Evolutionary conservation across 2,888 invertebrate species (phyloP).

Genomic region (Diploptera punctata): DNA sequence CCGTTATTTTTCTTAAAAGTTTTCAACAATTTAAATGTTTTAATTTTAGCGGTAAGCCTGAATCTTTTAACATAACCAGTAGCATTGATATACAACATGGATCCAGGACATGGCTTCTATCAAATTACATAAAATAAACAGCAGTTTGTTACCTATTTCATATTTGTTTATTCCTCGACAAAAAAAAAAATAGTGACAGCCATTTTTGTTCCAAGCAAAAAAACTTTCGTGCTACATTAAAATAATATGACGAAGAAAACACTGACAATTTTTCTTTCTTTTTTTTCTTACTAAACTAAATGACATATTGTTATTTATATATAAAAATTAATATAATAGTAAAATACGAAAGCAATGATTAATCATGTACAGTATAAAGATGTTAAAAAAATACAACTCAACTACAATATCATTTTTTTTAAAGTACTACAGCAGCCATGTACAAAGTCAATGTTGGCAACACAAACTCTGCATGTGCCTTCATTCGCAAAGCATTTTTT

Average conservation of each 20-base stretch:
- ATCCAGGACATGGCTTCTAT: too few species aligned
- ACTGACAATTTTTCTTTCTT: neutral
- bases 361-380: conserved; percentile 31
- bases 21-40: too few species aligned
- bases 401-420: conserved; percentile 23
- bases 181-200: too few species aligned
- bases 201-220: neutral
- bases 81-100: too few species aligned
- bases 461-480: neutral
- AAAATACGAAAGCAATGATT: conserved; percentile 17
- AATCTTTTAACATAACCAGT: too few species aligned
- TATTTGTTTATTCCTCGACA: too few species aligned
- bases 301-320: conserved; percentile 6
- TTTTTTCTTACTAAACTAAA: conserved; percentile 26
- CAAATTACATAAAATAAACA: too few species aligned
- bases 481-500: neutral
- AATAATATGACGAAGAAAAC: conserved; percentile 16
- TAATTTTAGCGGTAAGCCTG: too few species aligned
- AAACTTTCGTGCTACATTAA: conserved; percentile 9
- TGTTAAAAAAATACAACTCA: conserved; percentile 30
- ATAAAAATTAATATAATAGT: conserved; percentile 22
- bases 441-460: conserved; percentile 6
- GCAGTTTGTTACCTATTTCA: too few species aligned
- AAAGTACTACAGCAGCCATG: conserved; percentile 1
- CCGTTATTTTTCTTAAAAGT: too few species aligned